Conservation (phyloP, 1,140 invertebrate species). For the Trypoxylus dichotomus region DNA sequence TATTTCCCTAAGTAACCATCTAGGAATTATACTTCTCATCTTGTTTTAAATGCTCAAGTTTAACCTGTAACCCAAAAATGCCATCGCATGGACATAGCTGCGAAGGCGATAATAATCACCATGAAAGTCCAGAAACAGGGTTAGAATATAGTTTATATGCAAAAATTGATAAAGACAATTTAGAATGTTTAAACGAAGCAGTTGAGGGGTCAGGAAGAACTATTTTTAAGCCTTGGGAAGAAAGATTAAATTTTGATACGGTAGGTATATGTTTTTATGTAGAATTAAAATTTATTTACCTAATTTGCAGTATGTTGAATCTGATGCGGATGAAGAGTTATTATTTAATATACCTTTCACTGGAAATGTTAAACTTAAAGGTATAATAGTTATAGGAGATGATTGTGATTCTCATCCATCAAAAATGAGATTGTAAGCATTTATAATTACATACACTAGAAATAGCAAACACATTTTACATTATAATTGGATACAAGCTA, state of each 20-base stretch:
- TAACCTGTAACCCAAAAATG: conserved; percentile 38
- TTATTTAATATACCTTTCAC: conserved; percentile 96
- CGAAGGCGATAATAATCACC: conserved; percentile 56
- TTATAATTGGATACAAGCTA: too few relatives aligned
- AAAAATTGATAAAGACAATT: conserved; percentile 87
- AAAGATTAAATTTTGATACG: conserved; percentile 72
- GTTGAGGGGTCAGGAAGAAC: conserved; percentile 81
- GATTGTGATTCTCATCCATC: conserved; percentile 82
- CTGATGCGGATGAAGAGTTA: conserved; percentile 92
- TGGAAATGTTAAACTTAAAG: conserved; percentile 93
- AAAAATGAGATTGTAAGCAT: conserved; percentile 79
- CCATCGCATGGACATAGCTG: conserved; percentile 47
- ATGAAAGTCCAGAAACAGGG: conserved; percentile 74
- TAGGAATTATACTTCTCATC: not conserved
- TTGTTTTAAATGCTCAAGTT: not conserved
- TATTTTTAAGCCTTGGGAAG: conserved; percentile 93
- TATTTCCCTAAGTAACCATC: too few relatives aligned
- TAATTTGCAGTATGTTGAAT: conserved; percentile 83
- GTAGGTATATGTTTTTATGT: conserved; percentile 57
- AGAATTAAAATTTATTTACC: not conserved
- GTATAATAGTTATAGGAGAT: conserved; percentile 86
- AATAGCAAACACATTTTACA: too few relatives aligned
- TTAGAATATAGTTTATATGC: conserved; percentile 84
- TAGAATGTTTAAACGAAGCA: conserved; percentile 89
- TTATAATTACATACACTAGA: not conserved